phyloP scores from a whole-genome alignment of 2,888 invertebrate genomes.

The Sepioteuthis lessoniana region DNA sequence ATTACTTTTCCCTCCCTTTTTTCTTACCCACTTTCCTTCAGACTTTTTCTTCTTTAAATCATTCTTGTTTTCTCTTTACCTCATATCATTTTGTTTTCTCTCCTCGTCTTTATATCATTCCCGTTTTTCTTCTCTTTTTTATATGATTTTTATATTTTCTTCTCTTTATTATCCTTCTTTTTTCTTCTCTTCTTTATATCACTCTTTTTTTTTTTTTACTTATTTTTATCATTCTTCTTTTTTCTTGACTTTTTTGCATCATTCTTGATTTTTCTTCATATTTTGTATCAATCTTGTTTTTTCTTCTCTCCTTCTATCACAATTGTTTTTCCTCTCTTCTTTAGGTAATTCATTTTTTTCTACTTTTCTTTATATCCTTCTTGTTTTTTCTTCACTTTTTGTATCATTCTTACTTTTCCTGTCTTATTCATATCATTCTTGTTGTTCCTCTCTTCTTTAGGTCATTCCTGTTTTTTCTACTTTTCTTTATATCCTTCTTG shows the following conservation, averaged over 20 bases:
- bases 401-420: not conserved
- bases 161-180: too few relatives aligned
- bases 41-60: not conserved
- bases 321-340: not conserved
- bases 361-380: not conserved
- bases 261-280: not conserved
- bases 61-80: not conserved
- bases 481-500: too few relatives aligned
- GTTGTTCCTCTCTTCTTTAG: not conserved
- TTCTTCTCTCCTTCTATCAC: not conserved
- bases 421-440: not conserved
- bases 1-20: not conserved
- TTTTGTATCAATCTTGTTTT: too few relatives aligned
- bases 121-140: not conserved
- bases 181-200: too few relatives aligned
- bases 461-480: too few relatives aligned
- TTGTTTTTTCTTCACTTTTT: not conserved
- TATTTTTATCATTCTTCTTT: too few relatives aligned
- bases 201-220: too few relatives aligned
- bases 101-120: not conserved
- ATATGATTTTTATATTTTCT: too few relatives aligned
- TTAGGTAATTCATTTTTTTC: not conserved
- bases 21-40: not conserved
- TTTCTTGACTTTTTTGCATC: not conserved
- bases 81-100: not conserved